Evolutionary conservation across 2,888 invertebrate genomes (phyloP).

Genomic region (Globia sparganii): DNA sequence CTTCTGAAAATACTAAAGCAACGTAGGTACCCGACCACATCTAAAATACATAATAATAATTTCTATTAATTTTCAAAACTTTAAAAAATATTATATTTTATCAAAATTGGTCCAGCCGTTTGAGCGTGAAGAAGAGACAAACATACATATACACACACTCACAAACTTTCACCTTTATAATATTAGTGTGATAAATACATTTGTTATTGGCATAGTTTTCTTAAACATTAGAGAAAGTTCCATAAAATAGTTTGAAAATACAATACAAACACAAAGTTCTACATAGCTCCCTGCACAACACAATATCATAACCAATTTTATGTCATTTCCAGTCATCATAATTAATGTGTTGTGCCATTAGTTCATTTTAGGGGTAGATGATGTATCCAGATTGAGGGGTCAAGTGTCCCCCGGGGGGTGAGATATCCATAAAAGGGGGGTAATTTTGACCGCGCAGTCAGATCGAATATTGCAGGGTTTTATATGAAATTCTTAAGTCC

Average conservation of each 20-base stretch:
- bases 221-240: neutral
- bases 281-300: slow-evolving; percentile 8
- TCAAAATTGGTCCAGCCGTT: too few species aligned
- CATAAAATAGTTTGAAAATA: neutral
- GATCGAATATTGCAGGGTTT: slow-evolving; percentile 88
- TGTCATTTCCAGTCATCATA: slow-evolving; percentile 73
- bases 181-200: too few species aligned
- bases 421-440: slow-evolving; percentile 89
- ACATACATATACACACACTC: too few species aligned
- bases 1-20: neutral
- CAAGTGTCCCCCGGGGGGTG: slow-evolving; percentile 89
- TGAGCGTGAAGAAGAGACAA: too few species aligned
- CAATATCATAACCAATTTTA: slow-evolving; percentile 28
- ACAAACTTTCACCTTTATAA: too few species aligned
- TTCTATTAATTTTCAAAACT: neutral
- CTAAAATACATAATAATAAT: neutral
- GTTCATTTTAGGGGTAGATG: slow-evolving; percentile 89
- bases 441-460: slow-evolving; percentile 88
- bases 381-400: slow-evolving; percentile 89
- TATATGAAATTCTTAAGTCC: slow-evolving; percentile 86
- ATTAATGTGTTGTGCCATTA: slow-evolving; percentile 82
- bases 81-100: neutral
- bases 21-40: neutral
- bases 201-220: neutral
- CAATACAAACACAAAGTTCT: neutral